Evolutionary conservation across 2,113 vertebrate genomes (phyloP).

Genomic region (Opisthocomus hoazin): DNA sequence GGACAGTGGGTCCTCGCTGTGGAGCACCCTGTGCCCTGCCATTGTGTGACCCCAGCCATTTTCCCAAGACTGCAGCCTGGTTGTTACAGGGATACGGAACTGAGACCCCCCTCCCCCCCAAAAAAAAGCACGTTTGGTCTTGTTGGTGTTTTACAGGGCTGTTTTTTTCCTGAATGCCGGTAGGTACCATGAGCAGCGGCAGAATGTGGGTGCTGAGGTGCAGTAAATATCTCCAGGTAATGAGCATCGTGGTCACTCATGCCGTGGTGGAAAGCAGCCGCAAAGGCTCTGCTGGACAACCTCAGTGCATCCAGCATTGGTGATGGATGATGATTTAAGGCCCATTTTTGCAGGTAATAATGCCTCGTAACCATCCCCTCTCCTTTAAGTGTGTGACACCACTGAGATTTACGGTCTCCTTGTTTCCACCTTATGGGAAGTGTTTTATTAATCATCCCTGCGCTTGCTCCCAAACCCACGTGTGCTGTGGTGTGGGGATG

Average conservation of each 20-base stretch:
- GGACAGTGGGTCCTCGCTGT: background rate
- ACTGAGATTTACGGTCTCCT: background rate
- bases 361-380: background rate
- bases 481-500: background rate
- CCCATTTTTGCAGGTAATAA: background rate
- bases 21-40: background rate
- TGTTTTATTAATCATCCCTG: background rate
- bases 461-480: rapidly evolving
- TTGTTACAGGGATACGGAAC: rapidly evolving
- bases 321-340: background rate
- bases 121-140: background rate
- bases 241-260: rapidly evolving
- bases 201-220: background rate
- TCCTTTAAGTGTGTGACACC: background rate
- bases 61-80: background rate
- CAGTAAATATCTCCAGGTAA: background rate
- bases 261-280: background rate
- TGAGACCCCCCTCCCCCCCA: too few species aligned
- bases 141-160: background rate
- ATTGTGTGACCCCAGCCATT: background rate
- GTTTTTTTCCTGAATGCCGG: background rate
- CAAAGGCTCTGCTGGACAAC: background rate
- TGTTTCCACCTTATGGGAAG: background rate
- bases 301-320: background rate
- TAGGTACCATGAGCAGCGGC: background rate